A percentile compares a stretch with the other conserved stretches of the same genome.
These are phyloP conservation scores for Drosophila borborema DNA, from an alignment of 2,888 invertebrate genomes.

Conservation along the genomic window DNA sequence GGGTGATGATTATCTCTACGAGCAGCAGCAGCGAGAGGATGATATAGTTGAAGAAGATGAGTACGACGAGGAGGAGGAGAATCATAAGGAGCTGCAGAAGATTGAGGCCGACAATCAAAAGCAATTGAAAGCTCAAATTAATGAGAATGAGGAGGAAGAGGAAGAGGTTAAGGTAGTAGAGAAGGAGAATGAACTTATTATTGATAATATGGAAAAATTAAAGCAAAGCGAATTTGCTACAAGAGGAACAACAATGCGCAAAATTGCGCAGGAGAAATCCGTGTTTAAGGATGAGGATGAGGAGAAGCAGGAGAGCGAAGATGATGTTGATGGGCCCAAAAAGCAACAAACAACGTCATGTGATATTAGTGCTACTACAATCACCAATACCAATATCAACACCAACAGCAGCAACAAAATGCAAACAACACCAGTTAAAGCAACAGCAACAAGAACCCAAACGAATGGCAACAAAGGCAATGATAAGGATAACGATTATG, in stretches of 20 bases:
- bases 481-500: slow-evolving; percentile 56
- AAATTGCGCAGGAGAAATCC: slow-evolving; percentile 63
- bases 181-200: slow-evolving; percentile 54
- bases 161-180: slow-evolving; percentile 35
- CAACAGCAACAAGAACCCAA: slow-evolving; percentile 44
- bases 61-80: slow-evolving; percentile 38
- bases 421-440: slow-evolving; percentile 68
- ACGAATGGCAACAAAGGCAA: slow-evolving; percentile 53
- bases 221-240: slow-evolving; percentile 76
- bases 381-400: slow-evolving; percentile 60
- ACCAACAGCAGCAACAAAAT: slow-evolving; percentile 41
- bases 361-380: slow-evolving; percentile 80
- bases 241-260: slow-evolving; percentile 65
- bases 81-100: slow-evolving; percentile 17
- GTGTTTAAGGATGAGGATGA: slow-evolving; percentile 28
- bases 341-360: slow-evolving; percentile 68
- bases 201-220: slow-evolving; percentile 61
- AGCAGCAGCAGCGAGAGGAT: slow-evolving; percentile 66
- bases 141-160: slow-evolving; percentile 36
- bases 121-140: slow-evolving; percentile 51
- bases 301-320: slow-evolving; percentile 24
- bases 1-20: slow-evolving; percentile 70
- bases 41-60: slow-evolving; percentile 70
- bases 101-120: slow-evolving; percentile 61
- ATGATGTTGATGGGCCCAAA: slow-evolving; percentile 66